Evolutionary conservation across 53 echinoderm and acorn worm species (phyloP).

Genomic region (Echinarachnius parma): DNA sequence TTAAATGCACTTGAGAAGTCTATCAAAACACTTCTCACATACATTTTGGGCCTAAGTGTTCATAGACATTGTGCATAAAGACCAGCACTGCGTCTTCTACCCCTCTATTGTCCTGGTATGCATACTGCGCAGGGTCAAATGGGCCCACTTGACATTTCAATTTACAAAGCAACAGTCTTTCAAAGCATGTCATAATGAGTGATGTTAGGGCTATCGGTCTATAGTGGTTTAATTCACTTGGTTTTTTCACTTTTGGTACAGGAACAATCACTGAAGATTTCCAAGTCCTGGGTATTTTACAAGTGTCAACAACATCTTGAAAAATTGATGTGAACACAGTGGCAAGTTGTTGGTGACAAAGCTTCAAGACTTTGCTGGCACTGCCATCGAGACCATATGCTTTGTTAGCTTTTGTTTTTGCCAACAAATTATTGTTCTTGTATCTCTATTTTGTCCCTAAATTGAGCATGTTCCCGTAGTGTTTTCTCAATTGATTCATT

Average conservation of each 20-base stretch:
- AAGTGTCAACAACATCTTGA: background rate
- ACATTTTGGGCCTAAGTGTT: background rate
- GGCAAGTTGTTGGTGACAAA: slow-evolving; percentile 2
- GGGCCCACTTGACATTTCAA: background rate
- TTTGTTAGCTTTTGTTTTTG: background rate
- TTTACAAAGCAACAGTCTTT: background rate
- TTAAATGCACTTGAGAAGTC: slow-evolving; percentile 7
- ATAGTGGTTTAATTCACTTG: background rate
- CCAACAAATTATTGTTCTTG: background rate
- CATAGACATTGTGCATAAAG: background rate
- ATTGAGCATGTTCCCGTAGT: too few species aligned
- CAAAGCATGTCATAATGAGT: background rate
- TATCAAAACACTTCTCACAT: background rate
- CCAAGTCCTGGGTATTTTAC: background rate
- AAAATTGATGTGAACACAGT: background rate
- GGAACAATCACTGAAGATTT: slow-evolving; percentile 5
- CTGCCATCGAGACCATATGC: background rate
- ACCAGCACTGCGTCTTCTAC: slow-evolving; percentile 2
- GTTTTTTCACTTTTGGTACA: background rate
- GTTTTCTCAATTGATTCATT: too few species aligned
- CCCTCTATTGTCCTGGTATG: background rate
- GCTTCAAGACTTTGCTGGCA: background rate
- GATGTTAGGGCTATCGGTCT: background rate
- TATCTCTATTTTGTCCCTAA: background rate
- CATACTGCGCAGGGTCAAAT: background rate